Percentiles rank a stretch among this genome's conserved stretches.
Conservation (phyloP, 2,797 vertebrate species). For the Delichon dasypus region DNA sequence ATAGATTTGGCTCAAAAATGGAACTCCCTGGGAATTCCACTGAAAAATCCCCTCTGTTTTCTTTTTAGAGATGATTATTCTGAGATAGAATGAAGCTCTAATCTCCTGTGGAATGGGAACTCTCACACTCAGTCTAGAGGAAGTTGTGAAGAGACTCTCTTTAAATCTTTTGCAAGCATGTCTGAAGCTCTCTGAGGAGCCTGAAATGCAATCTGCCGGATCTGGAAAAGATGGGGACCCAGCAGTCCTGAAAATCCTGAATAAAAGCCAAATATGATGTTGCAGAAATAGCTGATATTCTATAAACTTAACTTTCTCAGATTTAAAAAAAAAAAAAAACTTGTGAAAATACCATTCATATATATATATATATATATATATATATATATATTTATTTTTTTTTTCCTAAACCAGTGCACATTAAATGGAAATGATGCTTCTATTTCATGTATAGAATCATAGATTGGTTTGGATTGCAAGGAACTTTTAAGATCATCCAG, state of each 20-base stretch:
- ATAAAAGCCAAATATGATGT: neutral
- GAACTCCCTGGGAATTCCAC: conserved; percentile 27
- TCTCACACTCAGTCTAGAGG: neutral
- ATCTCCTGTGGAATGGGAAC: neutral
- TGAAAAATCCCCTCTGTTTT: conserved; percentile 2
- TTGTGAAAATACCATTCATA: neutral
- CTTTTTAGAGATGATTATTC: conserved; percentile 20
- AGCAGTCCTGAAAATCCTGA: neutral
- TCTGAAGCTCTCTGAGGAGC: neutral
- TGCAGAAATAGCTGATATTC: neutral
- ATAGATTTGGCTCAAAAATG: conserved; percentile 52
- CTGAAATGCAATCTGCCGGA: neutral
- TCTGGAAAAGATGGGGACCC: neutral
- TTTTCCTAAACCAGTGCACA: neutral
- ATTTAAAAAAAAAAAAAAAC: neutral
- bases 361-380: neutral
- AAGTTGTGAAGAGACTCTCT: conserved; percentile 26
- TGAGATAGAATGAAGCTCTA: neutral
- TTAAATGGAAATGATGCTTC: neutral
- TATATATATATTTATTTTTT: too few species aligned
- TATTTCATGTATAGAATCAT: neutral
- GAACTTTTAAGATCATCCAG: neutral
- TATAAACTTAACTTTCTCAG: neutral
- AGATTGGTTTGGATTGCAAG: neutral
- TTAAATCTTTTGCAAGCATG: neutral